Percentiles rank a stretch among this genome's conserved stretches.
These are phyloP conservation scores for Hesperia comma DNA, from an alignment of 2,888 invertebrate species.

Conservation along the genomic window DNA sequence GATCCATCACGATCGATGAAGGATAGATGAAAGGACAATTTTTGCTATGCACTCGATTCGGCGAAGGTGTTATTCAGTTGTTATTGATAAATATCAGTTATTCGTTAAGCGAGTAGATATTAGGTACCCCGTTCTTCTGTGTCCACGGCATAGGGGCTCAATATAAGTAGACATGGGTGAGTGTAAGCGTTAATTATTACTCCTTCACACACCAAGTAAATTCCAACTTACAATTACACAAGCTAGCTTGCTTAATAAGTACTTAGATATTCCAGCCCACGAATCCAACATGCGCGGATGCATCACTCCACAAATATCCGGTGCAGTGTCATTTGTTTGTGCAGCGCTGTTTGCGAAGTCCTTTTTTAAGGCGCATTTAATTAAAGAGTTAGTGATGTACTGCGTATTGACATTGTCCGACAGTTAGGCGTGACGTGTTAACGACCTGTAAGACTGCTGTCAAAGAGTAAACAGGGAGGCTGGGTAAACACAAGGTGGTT, in stretches of 20 bases:
- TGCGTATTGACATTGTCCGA: constrained; percentile 54
- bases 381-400: constrained; percentile 50
- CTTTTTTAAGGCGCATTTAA: constrained; percentile 56
- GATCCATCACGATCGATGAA: too few relatives aligned
- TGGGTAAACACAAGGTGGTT: constrained; percentile 64
- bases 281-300: constrained; percentile 36
- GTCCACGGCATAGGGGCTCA: too few relatives aligned
- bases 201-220: background rate
- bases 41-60: too few relatives aligned
- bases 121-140: too few relatives aligned
- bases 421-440: constrained; percentile 77
- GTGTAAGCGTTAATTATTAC: background rate
- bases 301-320: constrained; percentile 54
- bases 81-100: too few relatives aligned
- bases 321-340: constrained; percentile 45
- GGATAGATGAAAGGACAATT: too few relatives aligned
- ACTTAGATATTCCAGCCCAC: constrained; percentile 1
- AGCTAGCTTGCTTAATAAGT: background rate
- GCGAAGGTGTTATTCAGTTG: too few relatives aligned
- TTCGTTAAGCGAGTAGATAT: too few relatives aligned
- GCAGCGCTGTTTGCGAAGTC: constrained; percentile 49
- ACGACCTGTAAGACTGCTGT: constrained; percentile 83
- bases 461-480: constrained; percentile 76
- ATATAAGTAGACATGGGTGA: too few relatives aligned
- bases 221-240: background rate